Conservation (phyloP, 1,140 invertebrate genomes). For the Scaptomyza pallida region DNA sequence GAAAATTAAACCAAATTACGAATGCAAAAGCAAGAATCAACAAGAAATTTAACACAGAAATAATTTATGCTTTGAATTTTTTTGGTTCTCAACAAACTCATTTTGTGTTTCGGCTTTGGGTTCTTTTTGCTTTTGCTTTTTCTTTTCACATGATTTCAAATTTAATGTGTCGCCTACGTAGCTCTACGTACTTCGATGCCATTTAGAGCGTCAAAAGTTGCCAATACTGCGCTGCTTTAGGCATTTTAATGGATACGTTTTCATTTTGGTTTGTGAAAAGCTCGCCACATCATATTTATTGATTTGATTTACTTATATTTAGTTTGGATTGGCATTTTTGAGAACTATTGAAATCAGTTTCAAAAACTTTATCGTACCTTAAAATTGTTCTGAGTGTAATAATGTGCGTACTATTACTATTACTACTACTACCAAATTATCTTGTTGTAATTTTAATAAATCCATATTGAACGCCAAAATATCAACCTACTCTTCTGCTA, state of each 20-base stretch:
- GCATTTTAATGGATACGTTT: conserved; percentile 30
- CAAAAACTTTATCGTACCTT: conserved; percentile 68
- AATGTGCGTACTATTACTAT: conserved; percentile 73
- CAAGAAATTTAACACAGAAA: conserved; percentile 44
- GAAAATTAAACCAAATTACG: conserved; percentile 68
- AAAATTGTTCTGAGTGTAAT: conserved; percentile 76
- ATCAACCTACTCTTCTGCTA: conserved; percentile 72
- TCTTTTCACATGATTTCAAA: conserved; percentile 34
- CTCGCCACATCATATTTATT: conserved; percentile 48
- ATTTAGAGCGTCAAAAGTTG: conserved; percentile 32
- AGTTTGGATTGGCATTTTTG: conserved; percentile 73
- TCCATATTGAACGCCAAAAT: conserved; percentile 73
- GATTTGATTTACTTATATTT: conserved; percentile 50
- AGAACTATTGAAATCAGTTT: conserved; percentile 61
- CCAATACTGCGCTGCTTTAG: conserved; percentile 20
- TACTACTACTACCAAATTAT: conserved; percentile 63
- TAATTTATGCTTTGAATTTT: conserved; percentile 48
- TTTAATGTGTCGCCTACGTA: conserved; percentile 47
- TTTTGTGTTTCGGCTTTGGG: conserved; percentile 56
- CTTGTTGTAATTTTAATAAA: conserved; percentile 76
- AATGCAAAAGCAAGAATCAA: conserved; percentile 56
- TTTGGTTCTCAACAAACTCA: conserved; percentile 57
- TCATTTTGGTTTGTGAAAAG: conserved; percentile 30
- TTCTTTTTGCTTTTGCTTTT: conserved; percentile 39
- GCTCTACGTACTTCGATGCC: conserved; percentile 45